phyloP scores from a whole-genome alignment of 2,888 invertebrate genomes.

The Syrphus vitripennis region DNA sequence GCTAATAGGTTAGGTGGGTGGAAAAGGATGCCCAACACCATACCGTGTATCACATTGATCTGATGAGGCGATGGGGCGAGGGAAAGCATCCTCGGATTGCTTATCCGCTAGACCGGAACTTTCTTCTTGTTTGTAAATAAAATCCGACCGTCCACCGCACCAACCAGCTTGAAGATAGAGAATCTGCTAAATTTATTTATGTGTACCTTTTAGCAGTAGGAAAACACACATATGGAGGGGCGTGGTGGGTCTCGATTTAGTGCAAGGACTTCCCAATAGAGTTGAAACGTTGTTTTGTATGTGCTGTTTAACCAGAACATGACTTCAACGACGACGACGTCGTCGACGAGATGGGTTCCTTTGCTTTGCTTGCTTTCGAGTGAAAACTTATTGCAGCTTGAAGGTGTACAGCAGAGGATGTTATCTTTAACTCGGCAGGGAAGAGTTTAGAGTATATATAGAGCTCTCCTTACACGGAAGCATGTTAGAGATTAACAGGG shows the following conservation, averaged over 20 bases:
- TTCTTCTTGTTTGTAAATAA: conserved; percentile 69
- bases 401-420: background rate
- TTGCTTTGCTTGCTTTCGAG: conserved; percentile 13
- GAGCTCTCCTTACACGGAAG: conserved; percentile 42
- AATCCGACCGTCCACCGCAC: conserved; percentile 28
- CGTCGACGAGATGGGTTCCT: conserved; percentile 34
- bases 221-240: conserved; percentile 44
- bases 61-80: background rate
- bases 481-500: conserved; percentile 64
- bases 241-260: conserved; percentile 4
- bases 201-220: conserved; percentile 65
- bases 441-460: conserved; percentile 9
- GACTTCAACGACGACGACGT: conserved; percentile 1
- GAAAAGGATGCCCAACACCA: background rate
- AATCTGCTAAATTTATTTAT: conserved; percentile 72
- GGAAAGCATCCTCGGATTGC: conserved; percentile 49
- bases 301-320: conserved; percentile 11
- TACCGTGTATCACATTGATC: background rate
- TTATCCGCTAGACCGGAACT: conserved; percentile 71
- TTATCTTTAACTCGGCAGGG: conserved; percentile 48
- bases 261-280: conserved; percentile 52
- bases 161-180: conserved; percentile 19
- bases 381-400: conserved; percentile 20
- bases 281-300: background rate
- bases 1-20: background rate